phyloP scores from a whole-genome alignment of 1,140 invertebrate genomes.

The Gonioctena quinquepunctata region DNA sequence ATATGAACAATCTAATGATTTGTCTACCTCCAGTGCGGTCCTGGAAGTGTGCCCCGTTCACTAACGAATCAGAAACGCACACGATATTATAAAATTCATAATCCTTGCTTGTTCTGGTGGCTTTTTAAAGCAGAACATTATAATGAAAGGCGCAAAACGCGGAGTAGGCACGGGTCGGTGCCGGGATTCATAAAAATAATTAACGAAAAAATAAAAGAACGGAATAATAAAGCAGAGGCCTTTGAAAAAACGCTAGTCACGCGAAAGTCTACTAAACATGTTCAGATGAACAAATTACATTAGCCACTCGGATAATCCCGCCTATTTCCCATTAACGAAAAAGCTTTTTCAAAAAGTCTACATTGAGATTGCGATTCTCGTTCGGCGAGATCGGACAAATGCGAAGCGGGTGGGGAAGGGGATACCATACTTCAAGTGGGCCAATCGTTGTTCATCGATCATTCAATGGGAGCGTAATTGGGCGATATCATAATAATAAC shows the following conservation, averaged over 20 bases:
- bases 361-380: slow-evolving; percentile 35
- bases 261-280: slow-evolving; percentile 52
- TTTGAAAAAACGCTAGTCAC: slow-evolving; percentile 51
- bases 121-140: slow-evolving; percentile 16
- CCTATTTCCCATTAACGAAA: slow-evolving; percentile 52
- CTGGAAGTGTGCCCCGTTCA: too few relatives aligned
- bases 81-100: slow-evolving; percentile 22
- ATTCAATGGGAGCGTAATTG: too few relatives aligned
- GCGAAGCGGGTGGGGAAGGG: neutral
- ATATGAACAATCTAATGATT: too few relatives aligned
- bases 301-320: slow-evolving; percentile 49
- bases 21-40: too few relatives aligned
- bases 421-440: neutral
- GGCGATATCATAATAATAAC: too few relatives aligned
- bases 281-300: slow-evolving; percentile 54
- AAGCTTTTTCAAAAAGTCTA: slow-evolving; percentile 49
- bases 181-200: slow-evolving; percentile 51
- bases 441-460: neutral
- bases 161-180: neutral
- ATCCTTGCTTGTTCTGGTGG: slow-evolving; percentile 16
- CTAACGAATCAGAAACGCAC: neutral
- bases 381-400: neutral
- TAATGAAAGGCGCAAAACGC: slow-evolving; percentile 10
- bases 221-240: slow-evolving; percentile 46
- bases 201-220: slow-evolving; percentile 48